These are phyloP conservation scores for Chiroxiphia lanceolata DNA, from an alignment of 2,797 vertebrate genomes.

Conservation along the genomic window DNA sequence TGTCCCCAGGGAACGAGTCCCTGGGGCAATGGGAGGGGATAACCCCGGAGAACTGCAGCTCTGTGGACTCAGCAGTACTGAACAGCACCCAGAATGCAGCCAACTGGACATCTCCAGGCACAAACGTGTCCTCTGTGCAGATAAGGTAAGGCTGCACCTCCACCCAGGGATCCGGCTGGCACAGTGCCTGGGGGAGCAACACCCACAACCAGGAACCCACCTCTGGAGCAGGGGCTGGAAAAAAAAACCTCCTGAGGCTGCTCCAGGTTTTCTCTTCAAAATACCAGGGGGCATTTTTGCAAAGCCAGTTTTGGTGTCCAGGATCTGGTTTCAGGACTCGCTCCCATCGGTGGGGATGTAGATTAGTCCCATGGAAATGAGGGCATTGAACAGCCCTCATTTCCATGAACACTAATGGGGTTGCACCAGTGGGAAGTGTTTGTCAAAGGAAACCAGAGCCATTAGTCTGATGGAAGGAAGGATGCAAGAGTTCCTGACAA, in stretches of 20 bases:
- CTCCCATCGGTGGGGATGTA: not conserved
- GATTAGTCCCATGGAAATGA: not conserved
- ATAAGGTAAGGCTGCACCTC: constrained; percentile 45
- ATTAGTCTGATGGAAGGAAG: not conserved
- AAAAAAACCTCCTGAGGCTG: not conserved
- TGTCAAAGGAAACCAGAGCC: not conserved
- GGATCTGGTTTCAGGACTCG: not conserved
- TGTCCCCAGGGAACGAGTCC: rapidly evolving
- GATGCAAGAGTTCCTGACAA: not conserved
- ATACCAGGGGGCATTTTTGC: not conserved
- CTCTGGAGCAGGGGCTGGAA: not conserved
- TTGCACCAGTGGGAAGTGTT: not conserved
- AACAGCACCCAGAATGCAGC: rapidly evolving
- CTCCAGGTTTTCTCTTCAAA: not conserved
- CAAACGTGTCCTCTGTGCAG: rapidly evolving
- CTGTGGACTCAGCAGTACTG: rapidly evolving
- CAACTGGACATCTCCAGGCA: not conserved
- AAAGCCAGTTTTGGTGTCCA: not conserved
- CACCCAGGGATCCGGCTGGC: not conserved
- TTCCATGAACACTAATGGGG: not conserved
- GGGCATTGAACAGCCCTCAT: not conserved
- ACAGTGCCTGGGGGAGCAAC: not conserved
- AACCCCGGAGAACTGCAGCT: rapidly evolving
- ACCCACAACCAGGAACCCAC: not conserved
- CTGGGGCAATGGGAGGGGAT: not conserved